phyloP scores from a whole-genome alignment of 2,797 vertebrate genomes.

The Sebastolobus altivelis region DNA sequence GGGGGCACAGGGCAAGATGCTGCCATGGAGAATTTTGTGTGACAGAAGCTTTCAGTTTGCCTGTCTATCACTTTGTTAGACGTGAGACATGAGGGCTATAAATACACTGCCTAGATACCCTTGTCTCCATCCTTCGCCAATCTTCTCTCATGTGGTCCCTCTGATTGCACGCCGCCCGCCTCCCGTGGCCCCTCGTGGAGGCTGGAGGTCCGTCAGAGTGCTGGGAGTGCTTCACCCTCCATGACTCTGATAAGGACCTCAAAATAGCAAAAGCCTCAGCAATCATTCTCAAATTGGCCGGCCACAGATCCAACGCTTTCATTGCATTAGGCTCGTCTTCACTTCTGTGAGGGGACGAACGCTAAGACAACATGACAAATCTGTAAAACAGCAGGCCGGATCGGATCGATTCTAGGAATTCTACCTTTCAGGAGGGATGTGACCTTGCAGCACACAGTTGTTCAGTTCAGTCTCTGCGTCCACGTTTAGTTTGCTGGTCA shows the following conservation, averaged over 20 bases:
- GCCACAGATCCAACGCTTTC: slow-evolving; percentile 16
- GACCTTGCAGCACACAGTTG: slow-evolving; percentile 32
- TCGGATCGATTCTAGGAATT: slow-evolving; percentile 36
- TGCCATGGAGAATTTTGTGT: slow-evolving; percentile 75
- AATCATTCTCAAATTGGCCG: slow-evolving; percentile 46
- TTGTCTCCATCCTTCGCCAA: slow-evolving; percentile 75
- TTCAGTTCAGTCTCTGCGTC: slow-evolving; percentile 33
- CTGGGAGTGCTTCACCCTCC: slow-evolving; percentile 41
- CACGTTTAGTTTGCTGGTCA: slow-evolving; percentile 57
- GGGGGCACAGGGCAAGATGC: slow-evolving; percentile 39
- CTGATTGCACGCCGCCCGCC: slow-evolving; percentile 50
- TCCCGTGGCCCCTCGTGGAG: slow-evolving; percentile 38
- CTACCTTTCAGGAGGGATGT: slow-evolving; percentile 27
- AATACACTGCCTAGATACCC: slow-evolving; percentile 81
- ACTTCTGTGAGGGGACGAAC: background rate
- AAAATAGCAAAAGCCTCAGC: slow-evolving; percentile 63
- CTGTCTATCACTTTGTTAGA: slow-evolving; percentile 81
- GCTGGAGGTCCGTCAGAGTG: slow-evolving; percentile 57
- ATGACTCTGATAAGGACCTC: slow-evolving; percentile 70
- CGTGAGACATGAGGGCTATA: slow-evolving; percentile 82
- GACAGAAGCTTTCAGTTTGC: slow-evolving; percentile 79
- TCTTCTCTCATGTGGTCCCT: slow-evolving; percentile 60
- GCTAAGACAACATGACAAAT: slow-evolving; percentile 11
- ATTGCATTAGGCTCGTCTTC: slow-evolving; percentile 44
- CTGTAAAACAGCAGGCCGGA: slow-evolving; percentile 6